Evolutionary conservation across 2,888 invertebrate genomes (phyloP), one percentile per base, ranked within the genome.

Genomic region (Crepidodera aurea): DNA sequence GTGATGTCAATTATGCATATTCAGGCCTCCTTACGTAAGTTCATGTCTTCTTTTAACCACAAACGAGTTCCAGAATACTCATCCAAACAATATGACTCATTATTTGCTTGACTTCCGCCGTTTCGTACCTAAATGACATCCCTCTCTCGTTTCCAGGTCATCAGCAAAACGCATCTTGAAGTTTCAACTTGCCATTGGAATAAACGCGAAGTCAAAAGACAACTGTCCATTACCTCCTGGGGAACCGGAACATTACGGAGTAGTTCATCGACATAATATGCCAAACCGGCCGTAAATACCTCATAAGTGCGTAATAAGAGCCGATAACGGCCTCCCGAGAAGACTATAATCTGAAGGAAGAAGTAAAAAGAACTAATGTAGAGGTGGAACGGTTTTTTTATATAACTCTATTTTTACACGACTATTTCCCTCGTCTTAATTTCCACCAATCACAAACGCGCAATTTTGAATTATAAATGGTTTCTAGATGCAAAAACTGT

Each of bases 221-320:
- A 37, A 37, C 18, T 19, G 54, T 29, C 42, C 13, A 44, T 54
- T 42, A 42, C 42, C 42, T 40, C 12, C 19, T 12, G 19, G 8
- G 29, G 29, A 54, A 42, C n/a, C 7, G 32, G 18, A 37, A 25
- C 40, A 29, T 27, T n/a, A 13, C 19, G 53, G 12, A 44, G 22
- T 27, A 39, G 39, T 48, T 48, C 56, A 55, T 55, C 32, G 61
- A 50, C 42, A 55, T 55, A 34, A 32, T 44, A 27, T 61, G 34
- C 48, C 56, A 25, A 32, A 55, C 32, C 40, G 34, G 40, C 34
- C 51, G 37, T 55, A 61, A 55, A 61, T 61, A 51, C 51, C 42
- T 51, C 50, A 61, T 56, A 27, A 56, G 61, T 61, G 51, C 51
- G 61, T 61, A 56, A 56, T 61, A 56, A 55, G 51, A 50, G 40